Evolutionary conservation across 2,113 vertebrate species (phyloP).

Genomic region (Malurus melanocephalus): DNA sequence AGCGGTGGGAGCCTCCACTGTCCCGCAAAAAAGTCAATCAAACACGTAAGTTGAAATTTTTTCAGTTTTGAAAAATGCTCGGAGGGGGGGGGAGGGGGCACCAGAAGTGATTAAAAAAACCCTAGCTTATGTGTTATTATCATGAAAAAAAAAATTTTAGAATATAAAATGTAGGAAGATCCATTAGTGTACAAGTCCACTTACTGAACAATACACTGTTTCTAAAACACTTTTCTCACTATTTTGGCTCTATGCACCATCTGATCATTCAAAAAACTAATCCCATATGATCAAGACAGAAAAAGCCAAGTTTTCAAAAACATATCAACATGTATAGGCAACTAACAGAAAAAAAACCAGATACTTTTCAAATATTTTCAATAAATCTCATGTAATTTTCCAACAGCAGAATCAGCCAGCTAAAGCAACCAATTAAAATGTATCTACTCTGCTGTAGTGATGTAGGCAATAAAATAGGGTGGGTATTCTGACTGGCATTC

Average conservation of each 20-base stretch:
- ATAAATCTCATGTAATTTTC: neutral
- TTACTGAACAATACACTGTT: neutral
- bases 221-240: neutral
- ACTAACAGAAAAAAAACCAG: neutral
- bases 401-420: neutral
- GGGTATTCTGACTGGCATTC: neutral
- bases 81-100: too few species aligned
- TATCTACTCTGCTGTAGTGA: neutral
- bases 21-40: neutral
- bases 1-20: accelerated
- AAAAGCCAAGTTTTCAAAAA: neutral
- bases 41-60: neutral
- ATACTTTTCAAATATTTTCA: neutral
- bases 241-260: neutral
- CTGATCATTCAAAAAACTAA: neutral
- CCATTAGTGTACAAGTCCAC: neutral
- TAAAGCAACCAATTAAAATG: neutral
- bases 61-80: neutral
- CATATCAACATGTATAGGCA: accelerated
- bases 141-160: neutral
- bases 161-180: neutral
- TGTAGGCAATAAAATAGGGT: neutral
- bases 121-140: neutral
- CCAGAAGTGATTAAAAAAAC: neutral
- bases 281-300: neutral